Evolutionary conservation across 2,888 invertebrate genomes (phyloP).

Genomic region (Cordilura impudica): DNA sequence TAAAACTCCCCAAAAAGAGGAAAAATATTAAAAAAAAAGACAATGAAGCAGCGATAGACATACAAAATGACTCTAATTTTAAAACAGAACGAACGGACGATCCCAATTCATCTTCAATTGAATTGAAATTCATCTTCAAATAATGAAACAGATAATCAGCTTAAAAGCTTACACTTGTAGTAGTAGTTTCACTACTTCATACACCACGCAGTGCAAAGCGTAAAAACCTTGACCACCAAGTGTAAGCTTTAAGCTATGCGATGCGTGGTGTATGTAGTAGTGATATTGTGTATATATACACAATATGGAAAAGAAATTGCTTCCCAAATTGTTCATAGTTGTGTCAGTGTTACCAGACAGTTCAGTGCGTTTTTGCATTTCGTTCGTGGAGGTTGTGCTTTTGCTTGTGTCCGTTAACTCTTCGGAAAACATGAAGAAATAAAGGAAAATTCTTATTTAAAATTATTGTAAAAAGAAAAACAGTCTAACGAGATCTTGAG

Average conservation of each 20-base stretch:
- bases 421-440: not conserved
- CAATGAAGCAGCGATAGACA: not conserved
- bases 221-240: too few species aligned
- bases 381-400: slow-evolving; percentile 51
- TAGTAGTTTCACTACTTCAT: too few species aligned
- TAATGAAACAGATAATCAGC: slow-evolving; percentile 14
- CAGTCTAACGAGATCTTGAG: slow-evolving; percentile 26
- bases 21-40: not conserved
- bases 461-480: slow-evolving; percentile 16
- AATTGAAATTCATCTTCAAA: too few species aligned
- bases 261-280: too few species aligned
- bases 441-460: slow-evolving; percentile 5
- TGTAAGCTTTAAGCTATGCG: too few species aligned
- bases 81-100: not conserved
- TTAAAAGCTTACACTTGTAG: too few species aligned
- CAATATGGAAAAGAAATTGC: too few species aligned
- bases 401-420: not conserved
- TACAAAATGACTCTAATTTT: not conserved
- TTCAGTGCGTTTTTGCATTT: slow-evolving; percentile 60
- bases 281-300: too few species aligned
- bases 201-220: too few species aligned
- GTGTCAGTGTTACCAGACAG: not conserved
- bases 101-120: not conserved
- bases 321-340: too few species aligned
- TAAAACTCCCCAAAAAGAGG: not conserved